These are phyloP conservation scores for Gadus macrocephalus DNA, from an alignment of 2,113 vertebrate species.

Conservation along the genomic window DNA sequence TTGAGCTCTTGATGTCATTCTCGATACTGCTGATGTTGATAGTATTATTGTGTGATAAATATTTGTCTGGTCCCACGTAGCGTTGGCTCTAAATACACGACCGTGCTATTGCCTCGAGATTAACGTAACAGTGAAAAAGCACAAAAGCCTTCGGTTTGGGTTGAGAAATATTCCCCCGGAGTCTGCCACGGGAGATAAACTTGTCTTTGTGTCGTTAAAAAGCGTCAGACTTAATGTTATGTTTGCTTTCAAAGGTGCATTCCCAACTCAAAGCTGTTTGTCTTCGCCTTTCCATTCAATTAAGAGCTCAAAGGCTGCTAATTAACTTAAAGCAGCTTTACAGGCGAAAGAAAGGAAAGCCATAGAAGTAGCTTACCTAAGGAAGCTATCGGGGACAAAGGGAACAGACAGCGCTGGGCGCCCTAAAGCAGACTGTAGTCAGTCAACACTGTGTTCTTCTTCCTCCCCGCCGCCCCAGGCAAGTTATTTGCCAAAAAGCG, in stretches of 20 bases:
- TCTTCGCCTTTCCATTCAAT: conserved; percentile 54
- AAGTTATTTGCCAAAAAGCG: conserved; percentile 43
- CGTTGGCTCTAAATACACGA: too few relatives aligned
- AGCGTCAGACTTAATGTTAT: conserved; percentile 15
- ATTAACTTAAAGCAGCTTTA: conserved; percentile 45
- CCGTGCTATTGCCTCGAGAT: too few relatives aligned
- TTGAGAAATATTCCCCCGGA: too few relatives aligned
- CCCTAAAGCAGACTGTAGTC: too few relatives aligned
- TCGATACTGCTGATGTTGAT: too few relatives aligned
- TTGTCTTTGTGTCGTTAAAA: background rate
- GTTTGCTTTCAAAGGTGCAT: conserved; percentile 33
- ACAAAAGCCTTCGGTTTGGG: too few relatives aligned
- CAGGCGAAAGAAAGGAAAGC: conserved; percentile 27
- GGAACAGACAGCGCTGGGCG: too few relatives aligned
- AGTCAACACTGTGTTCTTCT: background rate
- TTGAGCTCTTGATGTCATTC: too few relatives aligned
- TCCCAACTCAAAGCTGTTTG: conserved; percentile 39
- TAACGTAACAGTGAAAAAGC: too few relatives aligned
- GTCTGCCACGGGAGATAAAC: too few relatives aligned
- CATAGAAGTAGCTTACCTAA: conserved; percentile 27
- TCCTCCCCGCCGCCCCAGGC: conserved; percentile 31
- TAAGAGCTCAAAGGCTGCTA: conserved; percentile 55
- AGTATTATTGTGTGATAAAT: too few relatives aligned
- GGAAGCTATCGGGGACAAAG: background rate
- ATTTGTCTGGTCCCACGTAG: too few relatives aligned